phyloP scores from a whole-genome alignment of 2,888 invertebrate genomes.

The Caenorhabditis drosophilae region DNA sequence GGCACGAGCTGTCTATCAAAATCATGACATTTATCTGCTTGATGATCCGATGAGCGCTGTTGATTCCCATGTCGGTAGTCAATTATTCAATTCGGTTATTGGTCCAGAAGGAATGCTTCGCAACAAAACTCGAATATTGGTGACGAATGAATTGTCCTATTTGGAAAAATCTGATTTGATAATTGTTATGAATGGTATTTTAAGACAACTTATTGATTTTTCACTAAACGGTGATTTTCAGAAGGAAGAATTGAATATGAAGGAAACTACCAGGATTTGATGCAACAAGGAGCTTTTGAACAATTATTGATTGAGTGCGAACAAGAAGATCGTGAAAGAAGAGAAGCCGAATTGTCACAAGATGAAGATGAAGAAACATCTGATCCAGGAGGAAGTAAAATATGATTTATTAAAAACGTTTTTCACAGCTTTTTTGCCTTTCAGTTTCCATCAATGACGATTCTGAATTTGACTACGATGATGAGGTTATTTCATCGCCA shows the following conservation, averaged over 20 bases:
- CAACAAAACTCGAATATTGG: constrained; percentile 83
- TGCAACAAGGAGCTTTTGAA: constrained; percentile 58
- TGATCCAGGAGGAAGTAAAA: constrained; percentile 45
- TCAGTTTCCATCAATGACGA: constrained; percentile 32
- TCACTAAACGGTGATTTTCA: no score
- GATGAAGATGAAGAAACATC: constrained; percentile 42
- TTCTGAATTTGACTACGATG: constrained; percentile 58
- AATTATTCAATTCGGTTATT: constrained; percentile 73
- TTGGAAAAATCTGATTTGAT: constrained; percentile 89
- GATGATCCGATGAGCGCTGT: constrained; percentile 95
- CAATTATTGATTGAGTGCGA: constrained; percentile 64
- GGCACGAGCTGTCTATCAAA: constrained; percentile 87
- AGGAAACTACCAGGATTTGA: constrained; percentile 63
- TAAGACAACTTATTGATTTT: no score
- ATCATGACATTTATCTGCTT: constrained; percentile 87
- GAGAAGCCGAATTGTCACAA: constrained; percentile 32
- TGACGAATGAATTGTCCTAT: constrained; percentile 93
- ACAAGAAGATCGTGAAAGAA: constrained; percentile 43
- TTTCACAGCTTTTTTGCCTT: neutral
- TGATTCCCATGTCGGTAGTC: constrained; percentile 94
- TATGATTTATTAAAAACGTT: neutral
- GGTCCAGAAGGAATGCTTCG: constrained; percentile 67
- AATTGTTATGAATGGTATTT: constrained; percentile 86
- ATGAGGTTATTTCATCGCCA: constrained; percentile 45
- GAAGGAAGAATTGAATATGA: constrained; percentile 61